Evolutionary conservation across 2,888 invertebrate species (phyloP).

Genomic region (Erpobdella octoculata): DNA sequence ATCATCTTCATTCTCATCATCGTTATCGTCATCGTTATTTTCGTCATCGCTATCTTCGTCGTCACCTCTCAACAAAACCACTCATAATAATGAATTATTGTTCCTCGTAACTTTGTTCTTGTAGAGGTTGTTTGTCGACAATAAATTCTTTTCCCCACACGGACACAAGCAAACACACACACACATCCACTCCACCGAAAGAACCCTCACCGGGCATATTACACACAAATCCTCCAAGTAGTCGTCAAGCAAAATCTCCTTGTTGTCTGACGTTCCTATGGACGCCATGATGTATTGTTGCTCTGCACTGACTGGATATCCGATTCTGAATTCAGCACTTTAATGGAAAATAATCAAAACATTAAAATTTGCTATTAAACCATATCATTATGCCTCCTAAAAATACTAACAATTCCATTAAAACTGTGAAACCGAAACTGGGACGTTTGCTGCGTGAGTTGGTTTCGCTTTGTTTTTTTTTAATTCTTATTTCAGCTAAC

Average conservation of each 20-base stretch:
- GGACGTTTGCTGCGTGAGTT: constrained; percentile 11
- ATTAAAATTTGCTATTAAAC: neutral
- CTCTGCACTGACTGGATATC: neutral
- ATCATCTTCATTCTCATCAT: neutral
- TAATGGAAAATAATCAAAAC: neutral
- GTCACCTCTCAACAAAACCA: too few species aligned
- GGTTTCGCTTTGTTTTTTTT: neutral
- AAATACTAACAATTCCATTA: neutral
- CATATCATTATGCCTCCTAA: neutral
- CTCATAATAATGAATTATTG: too few species aligned
- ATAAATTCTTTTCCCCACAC: too few species aligned
- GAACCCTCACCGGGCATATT: too few species aligned
- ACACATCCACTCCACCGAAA: too few species aligned
- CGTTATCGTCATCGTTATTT: constrained; percentile 11
- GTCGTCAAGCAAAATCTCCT: neutral
- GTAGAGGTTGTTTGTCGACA: too few species aligned
- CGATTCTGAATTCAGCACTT: neutral
- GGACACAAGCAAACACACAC: too few species aligned
- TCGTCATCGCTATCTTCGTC: constrained; percentile 9
- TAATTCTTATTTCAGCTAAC: too few species aligned
- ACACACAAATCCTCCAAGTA: neutral
- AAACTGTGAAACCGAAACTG: neutral
- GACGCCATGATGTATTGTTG: neutral
- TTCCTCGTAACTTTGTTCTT: too few species aligned
- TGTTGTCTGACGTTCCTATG: neutral